Evolutionary conservation across 2,797 vertebrate genomes (phyloP).

Genomic region (Melanotaenia parkinsoni): DNA sequence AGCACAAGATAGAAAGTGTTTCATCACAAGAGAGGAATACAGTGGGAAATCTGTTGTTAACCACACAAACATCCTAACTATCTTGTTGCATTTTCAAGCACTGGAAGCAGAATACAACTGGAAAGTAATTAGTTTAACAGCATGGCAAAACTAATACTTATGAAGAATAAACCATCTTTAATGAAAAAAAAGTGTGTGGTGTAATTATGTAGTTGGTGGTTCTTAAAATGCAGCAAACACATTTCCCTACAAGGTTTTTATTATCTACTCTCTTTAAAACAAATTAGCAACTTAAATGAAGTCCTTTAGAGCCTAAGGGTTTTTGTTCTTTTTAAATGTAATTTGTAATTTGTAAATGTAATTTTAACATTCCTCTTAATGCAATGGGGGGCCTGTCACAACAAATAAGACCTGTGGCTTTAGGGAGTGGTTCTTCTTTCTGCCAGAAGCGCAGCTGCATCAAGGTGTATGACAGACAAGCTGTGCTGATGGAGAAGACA

Average conservation of each 20-base stretch:
- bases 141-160: background rate
- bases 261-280: constrained; percentile 37
- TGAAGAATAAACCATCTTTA: background rate
- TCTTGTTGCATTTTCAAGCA: background rate
- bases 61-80: constrained; percentile 4
- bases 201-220: constrained; percentile 12
- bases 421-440: constrained; percentile 50
- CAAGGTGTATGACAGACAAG: constrained; percentile 56
- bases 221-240: constrained; percentile 3
- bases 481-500: constrained; percentile 68
- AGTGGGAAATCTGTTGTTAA: constrained; percentile 5
- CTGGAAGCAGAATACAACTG: background rate
- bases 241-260: constrained; percentile 2
- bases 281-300: constrained; percentile 31
- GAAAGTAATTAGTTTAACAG: background rate
- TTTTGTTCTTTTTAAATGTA: constrained; percentile 29
- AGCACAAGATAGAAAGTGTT: background rate
- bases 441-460: constrained; percentile 42
- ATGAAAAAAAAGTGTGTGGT: background rate
- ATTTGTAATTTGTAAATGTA: constrained; percentile 4
- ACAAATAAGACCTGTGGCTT: constrained; percentile 56
- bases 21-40: constrained; percentile 7
- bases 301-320: constrained; percentile 28
- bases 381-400: constrained; percentile 52
- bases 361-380: constrained; percentile 33